Evolutionary conservation across 2,888 invertebrate species (phyloP).

Genomic region (Aelia acuminata): DNA sequence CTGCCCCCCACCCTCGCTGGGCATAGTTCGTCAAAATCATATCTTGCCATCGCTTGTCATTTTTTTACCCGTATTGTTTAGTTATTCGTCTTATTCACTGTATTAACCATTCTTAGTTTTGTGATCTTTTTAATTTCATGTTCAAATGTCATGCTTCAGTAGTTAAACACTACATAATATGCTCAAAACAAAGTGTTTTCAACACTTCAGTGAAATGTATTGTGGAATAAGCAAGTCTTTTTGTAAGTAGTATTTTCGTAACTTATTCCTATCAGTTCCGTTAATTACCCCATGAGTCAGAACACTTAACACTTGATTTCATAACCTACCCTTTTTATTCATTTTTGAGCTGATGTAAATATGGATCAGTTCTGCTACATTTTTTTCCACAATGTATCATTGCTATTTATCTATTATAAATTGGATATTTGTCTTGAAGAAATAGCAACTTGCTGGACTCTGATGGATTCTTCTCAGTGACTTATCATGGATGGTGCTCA

Average conservation of each 20-base stretch:
- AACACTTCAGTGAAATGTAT: not conserved
- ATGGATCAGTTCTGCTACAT: not conserved
- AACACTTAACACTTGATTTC: not conserved
- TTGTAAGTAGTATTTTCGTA: conserved; percentile 11
- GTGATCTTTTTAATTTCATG: not conserved
- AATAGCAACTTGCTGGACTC: conserved; percentile 22
- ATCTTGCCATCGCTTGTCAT: not conserved
- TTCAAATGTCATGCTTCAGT: conserved; percentile 46
- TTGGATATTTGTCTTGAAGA: not conserved
- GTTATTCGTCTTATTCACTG: not conserved
- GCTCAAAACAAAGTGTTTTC: conserved; percentile 25
- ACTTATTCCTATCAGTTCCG: not conserved
- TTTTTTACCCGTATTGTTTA: not conserved
- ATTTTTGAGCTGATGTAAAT: not conserved
- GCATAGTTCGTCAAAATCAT: conserved; percentile 31
- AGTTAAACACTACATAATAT: not conserved
- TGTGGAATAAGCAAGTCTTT: not conserved
- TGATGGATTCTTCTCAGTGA: conserved; percentile 31
- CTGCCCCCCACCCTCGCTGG: conserved; percentile 31
- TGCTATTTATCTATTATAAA: not conserved
- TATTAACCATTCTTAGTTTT: not conserved
- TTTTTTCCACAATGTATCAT: not conserved
- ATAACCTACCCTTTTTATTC: conserved; percentile 49
- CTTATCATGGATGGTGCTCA: conserved; percentile 62
- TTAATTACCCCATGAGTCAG: conserved; percentile 12